Evolutionary conservation across 2,113 vertebrate species (phyloP).

Genomic region (Prietella phreatophila): DNA sequence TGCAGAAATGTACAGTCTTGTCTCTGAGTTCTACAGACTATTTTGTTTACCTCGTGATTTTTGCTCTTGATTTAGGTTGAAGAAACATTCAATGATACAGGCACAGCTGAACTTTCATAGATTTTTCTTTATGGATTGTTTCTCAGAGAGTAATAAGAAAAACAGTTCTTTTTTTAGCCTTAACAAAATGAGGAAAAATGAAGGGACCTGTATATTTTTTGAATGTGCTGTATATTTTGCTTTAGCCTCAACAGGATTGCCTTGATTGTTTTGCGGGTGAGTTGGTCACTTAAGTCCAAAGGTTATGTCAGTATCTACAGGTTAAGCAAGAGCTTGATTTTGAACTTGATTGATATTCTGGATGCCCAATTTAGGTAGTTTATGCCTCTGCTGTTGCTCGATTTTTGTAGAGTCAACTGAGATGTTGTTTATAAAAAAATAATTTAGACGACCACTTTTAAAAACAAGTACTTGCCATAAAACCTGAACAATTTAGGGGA

Average conservation of each 20-base stretch:
- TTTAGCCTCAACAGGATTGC: not conserved
- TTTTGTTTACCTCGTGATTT: not conserved
- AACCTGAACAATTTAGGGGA: not conserved
- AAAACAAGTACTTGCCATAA: not conserved
- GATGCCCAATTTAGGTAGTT: not conserved
- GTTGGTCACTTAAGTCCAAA: not conserved
- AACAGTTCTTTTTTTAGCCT: not conserved
- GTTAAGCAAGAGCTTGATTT: not conserved
- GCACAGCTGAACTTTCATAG: not conserved
- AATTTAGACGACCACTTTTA: not conserved
- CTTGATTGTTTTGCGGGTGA: not conserved
- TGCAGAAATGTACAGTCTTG: not conserved
- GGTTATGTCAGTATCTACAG: not conserved
- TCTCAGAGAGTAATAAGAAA: not conserved
- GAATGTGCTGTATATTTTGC: not conserved
- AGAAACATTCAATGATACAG: not conserved
- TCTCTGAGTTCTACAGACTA: not conserved
- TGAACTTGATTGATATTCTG: not conserved
- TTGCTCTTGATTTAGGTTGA: not conserved
- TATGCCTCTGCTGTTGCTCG: not conserved
- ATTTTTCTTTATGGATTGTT: not conserved
- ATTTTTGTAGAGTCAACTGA: not conserved
- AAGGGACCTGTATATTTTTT: not conserved
- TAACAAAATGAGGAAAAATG: not conserved
- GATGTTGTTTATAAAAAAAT: not conserved